Evolutionary conservation across 2,113 vertebrate species (phyloP).

Genomic region (Dromas ardeola): DNA sequence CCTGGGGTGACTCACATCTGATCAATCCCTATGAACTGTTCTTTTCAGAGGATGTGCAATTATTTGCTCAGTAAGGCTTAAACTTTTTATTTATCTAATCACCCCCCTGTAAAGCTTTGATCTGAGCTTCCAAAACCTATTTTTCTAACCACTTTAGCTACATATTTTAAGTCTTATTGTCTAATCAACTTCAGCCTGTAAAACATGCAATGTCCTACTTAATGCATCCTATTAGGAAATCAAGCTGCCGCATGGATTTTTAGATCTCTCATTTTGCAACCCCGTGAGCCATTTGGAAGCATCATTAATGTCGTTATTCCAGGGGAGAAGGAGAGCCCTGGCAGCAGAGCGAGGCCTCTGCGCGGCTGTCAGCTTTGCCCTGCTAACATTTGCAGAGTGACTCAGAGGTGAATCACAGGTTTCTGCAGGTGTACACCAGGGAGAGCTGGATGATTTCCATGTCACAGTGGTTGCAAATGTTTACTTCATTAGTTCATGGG

Average conservation of each 20-base stretch:
- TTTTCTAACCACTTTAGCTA: slow-evolving; percentile 76
- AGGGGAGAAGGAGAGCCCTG: slow-evolving; percentile 62
- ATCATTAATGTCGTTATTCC: slow-evolving; percentile 77
- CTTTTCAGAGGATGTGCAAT: slow-evolving; percentile 81
- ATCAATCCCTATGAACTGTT: slow-evolving; percentile 73
- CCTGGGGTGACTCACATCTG: slow-evolving; percentile 76
- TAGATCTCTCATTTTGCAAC: slow-evolving; percentile 68
- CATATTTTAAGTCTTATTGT: slow-evolving; percentile 76
- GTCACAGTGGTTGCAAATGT: slow-evolving; percentile 76
- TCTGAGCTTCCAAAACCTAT: slow-evolving; percentile 74
- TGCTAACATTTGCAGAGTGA: slow-evolving; percentile 76
- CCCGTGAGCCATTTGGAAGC: slow-evolving; percentile 75
- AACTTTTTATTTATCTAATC: slow-evolving; percentile 82
- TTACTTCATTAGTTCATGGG: slow-evolving; percentile 82
- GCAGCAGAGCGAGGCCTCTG: slow-evolving; percentile 65
- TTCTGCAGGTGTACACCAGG: slow-evolving; percentile 81
- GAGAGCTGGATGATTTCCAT: slow-evolving; percentile 78
- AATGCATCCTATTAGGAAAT: slow-evolving; percentile 79
- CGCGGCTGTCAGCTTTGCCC: slow-evolving; percentile 63
- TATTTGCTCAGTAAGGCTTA: slow-evolving; percentile 84
- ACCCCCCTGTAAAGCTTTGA: slow-evolving; percentile 80
- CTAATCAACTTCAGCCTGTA: slow-evolving; percentile 75
- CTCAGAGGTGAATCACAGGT: slow-evolving; percentile 82
- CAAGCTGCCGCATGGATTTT: slow-evolving; percentile 70
- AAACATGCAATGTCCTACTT: slow-evolving; percentile 79